Evolutionary conservation across 1,140 invertebrate species (phyloP), one percentile per base, ranked within the genome.

Genomic region (Apis florea): DNA sequence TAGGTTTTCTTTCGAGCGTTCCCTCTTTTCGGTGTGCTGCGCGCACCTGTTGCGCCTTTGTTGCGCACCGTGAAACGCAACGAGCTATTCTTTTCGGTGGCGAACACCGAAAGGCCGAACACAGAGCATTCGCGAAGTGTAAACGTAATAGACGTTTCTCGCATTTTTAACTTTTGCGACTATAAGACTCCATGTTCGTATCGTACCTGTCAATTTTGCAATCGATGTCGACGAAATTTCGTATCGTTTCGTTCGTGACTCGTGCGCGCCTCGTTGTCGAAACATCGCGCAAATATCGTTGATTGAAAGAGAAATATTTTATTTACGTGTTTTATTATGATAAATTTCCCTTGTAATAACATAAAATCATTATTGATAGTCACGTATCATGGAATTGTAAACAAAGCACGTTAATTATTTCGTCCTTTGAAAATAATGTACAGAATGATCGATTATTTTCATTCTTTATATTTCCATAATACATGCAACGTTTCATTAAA

Each of bases 31-130:
- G 64, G 49, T 4, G 49, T 58, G 59, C 11, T 77, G 66, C 61
- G 88, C 75, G 88, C 88, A 89, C 88, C 88, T 89, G 88, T 89
- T 89, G 88, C 88, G 78, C 77, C 83, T 84, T 85, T 86, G 85
- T 88, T 83, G 83, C 81, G 85, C 83, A 83, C 54, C 58, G 66
- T 63, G 71, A 81, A 88, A 87, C 78, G 85, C 77, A 87, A 63
- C 59, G 77, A 61, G 75, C 73, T 88, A 85, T 87, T 86, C 85
- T 87, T 88, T 86, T 86, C 64, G 71, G 79, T 17, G 74, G 81
- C 72, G 56, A 26, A 53, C 74, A 59, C 40, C 40, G n/a, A n/a
- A n/a, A 67, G 70, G 49, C 75, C 80, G 76, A 85, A 83, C 71
- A 72, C 82, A 61, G 77, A 67, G 84, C 61, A 83, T 76, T 86